Conservation (phyloP, 23 tunicate genomes). For the Ascidia mentula region DNA sequence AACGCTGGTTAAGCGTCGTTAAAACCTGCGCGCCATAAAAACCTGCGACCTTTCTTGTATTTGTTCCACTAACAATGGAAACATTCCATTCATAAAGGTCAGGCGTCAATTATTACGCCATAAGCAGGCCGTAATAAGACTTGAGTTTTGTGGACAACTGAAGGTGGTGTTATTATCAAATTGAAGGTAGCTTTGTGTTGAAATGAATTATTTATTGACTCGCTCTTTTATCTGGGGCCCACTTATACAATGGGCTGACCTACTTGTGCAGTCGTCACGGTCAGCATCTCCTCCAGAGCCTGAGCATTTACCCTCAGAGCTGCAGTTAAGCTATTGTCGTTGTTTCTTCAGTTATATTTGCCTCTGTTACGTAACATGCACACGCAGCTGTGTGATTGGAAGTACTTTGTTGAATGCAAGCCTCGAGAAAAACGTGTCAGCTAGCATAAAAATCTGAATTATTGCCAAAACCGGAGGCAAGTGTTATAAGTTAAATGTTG, state of each 20-base stretch:
- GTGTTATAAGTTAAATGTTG: no score
- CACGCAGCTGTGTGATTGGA: no score
- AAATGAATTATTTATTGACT: background rate
- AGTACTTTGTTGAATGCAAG: no score
- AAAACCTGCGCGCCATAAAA: background rate
- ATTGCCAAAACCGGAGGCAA: no score
- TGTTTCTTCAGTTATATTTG: no score
- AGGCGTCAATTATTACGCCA: background rate
- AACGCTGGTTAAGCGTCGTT: background rate
- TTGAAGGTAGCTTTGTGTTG: background rate
- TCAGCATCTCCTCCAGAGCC: background rate
- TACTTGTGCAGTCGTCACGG: background rate
- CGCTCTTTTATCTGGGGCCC: background rate
- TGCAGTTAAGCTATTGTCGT: no score
- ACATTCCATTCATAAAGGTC: background rate
- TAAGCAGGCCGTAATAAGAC: background rate
- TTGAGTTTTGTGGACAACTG: background rate
- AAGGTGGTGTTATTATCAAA: no score
- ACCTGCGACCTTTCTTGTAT: background rate
- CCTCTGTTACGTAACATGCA: no score
- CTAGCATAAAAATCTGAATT: no score
- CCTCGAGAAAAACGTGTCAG: no score
- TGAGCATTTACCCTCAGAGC: no score
- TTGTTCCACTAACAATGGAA: background rate
- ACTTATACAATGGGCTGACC: background rate